phyloP scores from a whole-genome alignment of 2,888 invertebrate genomes.

The Ypsolopha sequella region DNA sequence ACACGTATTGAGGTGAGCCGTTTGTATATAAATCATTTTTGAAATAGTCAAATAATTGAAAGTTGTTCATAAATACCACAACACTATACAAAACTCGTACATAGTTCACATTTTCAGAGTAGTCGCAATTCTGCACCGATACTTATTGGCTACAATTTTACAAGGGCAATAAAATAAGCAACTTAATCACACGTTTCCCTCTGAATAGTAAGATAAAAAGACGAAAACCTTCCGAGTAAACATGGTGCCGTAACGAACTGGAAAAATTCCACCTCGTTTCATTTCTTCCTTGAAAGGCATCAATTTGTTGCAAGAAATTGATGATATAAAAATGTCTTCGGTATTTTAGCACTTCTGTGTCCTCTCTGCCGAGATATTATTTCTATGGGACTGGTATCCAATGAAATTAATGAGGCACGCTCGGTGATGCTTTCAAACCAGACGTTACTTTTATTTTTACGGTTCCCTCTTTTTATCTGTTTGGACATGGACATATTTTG shows the following conservation, averaged over 20 bases:
- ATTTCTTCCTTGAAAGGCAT: slow-evolving; percentile 16
- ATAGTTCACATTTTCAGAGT: too few relatives aligned
- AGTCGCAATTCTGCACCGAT: not conserved
- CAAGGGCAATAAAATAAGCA: too few relatives aligned
- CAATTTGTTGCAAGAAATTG: slow-evolving; percentile 35
- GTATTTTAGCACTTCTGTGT: slow-evolving; percentile 17
- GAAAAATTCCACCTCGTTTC: slow-evolving; percentile 18
- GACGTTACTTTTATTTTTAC: too few relatives aligned
- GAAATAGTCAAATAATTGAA: too few relatives aligned
- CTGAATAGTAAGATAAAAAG: not conserved
- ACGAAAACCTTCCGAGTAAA: not conserved
- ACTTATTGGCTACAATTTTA: too few relatives aligned
- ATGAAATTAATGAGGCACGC: not conserved
- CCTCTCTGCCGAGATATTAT: not conserved
- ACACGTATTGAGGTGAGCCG: too few relatives aligned
- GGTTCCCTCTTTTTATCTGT: too few relatives aligned
- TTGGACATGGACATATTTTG: too few relatives aligned
- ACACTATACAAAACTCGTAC: too few relatives aligned
- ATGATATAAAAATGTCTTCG: slow-evolving; percentile 35
- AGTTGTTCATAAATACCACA: too few relatives aligned
- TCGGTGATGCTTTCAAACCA: too few relatives aligned
- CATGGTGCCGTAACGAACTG: not conserved
- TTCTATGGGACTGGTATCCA: not conserved
- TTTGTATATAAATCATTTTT: too few relatives aligned
- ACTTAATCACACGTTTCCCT: not conserved